These are phyloP conservation scores for Halcyon malimbica DNA, from an alignment of 2,113 vertebrate species.

Conservation along the genomic window DNA sequence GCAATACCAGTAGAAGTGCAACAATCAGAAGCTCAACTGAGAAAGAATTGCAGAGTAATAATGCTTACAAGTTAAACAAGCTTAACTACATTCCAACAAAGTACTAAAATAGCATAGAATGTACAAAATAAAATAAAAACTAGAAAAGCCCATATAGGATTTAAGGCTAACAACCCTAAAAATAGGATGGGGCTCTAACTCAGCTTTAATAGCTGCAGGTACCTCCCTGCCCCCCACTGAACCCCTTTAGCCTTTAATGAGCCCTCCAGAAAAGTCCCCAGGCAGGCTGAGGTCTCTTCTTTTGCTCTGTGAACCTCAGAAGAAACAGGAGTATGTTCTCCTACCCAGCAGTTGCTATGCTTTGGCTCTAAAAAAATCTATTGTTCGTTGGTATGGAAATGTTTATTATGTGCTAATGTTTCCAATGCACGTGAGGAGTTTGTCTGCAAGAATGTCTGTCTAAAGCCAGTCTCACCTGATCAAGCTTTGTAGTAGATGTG, in stretches of 20 bases:
- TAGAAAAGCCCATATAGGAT: accelerated
- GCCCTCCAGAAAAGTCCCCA: neutral
- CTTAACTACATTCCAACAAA: accelerated
- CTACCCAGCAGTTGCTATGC: accelerated
- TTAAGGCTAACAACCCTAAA: accelerated
- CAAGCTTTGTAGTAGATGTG: accelerated
- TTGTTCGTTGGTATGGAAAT: accelerated
- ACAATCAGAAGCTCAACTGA: accelerated
- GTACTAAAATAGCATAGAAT: accelerated
- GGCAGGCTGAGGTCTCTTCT: accelerated
- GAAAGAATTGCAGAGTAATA: accelerated
- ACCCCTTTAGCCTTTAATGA: neutral
- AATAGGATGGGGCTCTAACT: accelerated
- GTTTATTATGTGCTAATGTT: accelerated
- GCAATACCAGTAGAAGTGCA: accelerated
- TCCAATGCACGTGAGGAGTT: accelerated
- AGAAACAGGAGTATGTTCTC: accelerated
- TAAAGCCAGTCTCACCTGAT: accelerated
- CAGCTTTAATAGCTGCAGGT: neutral
- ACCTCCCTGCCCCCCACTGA: neutral
- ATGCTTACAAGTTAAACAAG: accelerated
- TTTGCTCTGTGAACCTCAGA: accelerated
- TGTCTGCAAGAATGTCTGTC: accelerated
- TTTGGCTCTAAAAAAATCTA: accelerated
- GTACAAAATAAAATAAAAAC: accelerated